Percentiles rank a stretch among this genome's conserved stretches.
Conservation (phyloP, 1,140 invertebrate species). For the Ptiloglossa arizonensis region DNA sequence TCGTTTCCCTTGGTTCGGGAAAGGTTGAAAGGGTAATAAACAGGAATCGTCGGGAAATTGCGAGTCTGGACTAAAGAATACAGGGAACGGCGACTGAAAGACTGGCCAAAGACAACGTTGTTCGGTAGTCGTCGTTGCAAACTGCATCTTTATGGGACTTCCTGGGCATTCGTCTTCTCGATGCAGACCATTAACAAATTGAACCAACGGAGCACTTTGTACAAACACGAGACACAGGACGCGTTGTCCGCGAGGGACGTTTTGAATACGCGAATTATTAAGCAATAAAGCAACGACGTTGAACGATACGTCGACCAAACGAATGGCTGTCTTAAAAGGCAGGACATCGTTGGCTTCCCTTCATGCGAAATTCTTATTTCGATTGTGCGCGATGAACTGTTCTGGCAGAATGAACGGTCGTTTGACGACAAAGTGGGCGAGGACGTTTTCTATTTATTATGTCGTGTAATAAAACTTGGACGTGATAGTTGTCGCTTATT, state of each 20-base stretch:
- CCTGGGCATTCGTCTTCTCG: background rate
- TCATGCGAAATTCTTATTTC: background rate
- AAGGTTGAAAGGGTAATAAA: conserved; percentile 6
- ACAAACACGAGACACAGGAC: background rate
- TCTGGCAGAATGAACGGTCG: background rate
- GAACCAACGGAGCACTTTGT: background rate
- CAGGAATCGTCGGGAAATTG: conserved; percentile 3
- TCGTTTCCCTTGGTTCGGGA: too few relatives aligned
- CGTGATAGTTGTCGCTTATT: too few relatives aligned
- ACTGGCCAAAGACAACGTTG: conserved; percentile 11
- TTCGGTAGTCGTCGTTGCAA: conserved; percentile 1
- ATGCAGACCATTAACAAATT: conserved; percentile 33
- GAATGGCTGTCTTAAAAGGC: background rate
- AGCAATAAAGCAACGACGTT: conserved; percentile 14
- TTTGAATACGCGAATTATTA: conserved; percentile 18
- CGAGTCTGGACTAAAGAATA: background rate
- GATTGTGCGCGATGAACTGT: background rate
- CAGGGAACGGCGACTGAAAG: background rate
- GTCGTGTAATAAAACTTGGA: too few relatives aligned
- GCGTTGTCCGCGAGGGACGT: background rate
- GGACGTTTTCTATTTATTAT: too few relatives aligned
- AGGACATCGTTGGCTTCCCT: background rate
- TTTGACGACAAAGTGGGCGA: background rate
- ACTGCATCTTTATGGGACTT: conserved; percentile 30
- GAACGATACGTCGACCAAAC: background rate